Base-by-base conservation (phyloP, 1,140 invertebrate species). In the Papilio glaucus region DNA sequence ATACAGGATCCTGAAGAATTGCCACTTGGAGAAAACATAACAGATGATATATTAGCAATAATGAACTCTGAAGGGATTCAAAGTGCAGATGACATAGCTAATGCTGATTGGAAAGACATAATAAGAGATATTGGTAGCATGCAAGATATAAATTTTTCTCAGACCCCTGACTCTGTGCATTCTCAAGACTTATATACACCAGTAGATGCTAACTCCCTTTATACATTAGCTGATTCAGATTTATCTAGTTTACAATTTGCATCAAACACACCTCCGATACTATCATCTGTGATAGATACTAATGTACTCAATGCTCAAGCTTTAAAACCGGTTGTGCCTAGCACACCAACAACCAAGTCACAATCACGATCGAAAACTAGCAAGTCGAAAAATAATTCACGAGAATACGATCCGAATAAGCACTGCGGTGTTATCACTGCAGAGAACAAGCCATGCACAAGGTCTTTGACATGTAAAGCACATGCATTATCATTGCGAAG, bases 391-490 rank as follows among this genome's bases (percentile, higher is more conserved):
- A 94, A 96, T 70, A 94, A 96, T 72, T 94, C 95, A 68, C 93
- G 96, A 69, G 96, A 97, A 81, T 98, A 97, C 89, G 96, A 97
- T 87, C 95, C 97, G 4, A 95, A 97, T 79, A 95, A 96, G 67
- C 97, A 98, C 82, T 98, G 97, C 88, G 97, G 97, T 1, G 97
- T 97, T 2, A 93, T 94, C 78, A 95, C 95, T 69, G 94, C 94
- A 4, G 96, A 96, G 76, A 95, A 94, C 63, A 96, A 96, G 80
- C 96, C 95, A 0, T 98, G 97, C 86, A 97, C 96, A 24, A 92
- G 97, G 29, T 97, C 96, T 10, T 93, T 97, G 12, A 97, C 97
- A 0, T 98, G 97, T 87, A 97, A 97, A 93, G 96, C 96, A 13
- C 97, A 98, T 93, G 95, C 96, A 6, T 93, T 98, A 65, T 96